Conservation (phyloP, 2,797 vertebrate species). For the Gymnoscopelus microlampas region DNA sequence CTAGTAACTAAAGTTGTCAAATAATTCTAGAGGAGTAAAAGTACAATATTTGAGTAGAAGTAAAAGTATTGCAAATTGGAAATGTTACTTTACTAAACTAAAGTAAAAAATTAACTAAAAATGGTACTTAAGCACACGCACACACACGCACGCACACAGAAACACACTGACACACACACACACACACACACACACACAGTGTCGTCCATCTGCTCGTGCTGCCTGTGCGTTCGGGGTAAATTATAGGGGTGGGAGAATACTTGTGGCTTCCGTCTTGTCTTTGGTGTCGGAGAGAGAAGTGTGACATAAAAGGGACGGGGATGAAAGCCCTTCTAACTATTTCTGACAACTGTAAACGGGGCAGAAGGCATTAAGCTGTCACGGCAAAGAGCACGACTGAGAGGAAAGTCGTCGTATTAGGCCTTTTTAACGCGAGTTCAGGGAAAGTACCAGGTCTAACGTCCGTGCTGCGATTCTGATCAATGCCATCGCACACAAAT, state of each 20-base stretch:
- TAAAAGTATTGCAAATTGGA: too few species aligned
- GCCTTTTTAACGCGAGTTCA: conserved; percentile 31
- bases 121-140: too few species aligned
- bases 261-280: conserved; percentile 72
- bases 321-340: conserved; percentile 68
- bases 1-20: too few species aligned
- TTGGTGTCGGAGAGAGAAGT: conserved; percentile 71
- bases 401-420: conserved; percentile 6
- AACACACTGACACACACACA: conserved; percentile 2
- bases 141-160: conserved; percentile 11
- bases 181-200: conserved; percentile 39
- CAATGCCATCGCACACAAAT: conserved; percentile 16
- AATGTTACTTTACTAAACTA: too few species aligned
- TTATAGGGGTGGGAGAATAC: conserved; percentile 71
- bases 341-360: conserved; percentile 65
- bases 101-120: too few species aligned
- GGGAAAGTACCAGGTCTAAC: conserved; percentile 35
- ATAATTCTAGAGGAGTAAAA: too few species aligned
- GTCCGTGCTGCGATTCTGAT: conserved; percentile 10
- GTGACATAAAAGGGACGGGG: conserved; percentile 68
- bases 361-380: conserved; percentile 50
- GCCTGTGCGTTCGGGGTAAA: conserved; percentile 68
- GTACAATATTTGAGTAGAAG: too few species aligned
- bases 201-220: conserved; percentile 76
- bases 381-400: conserved; percentile 19